Evolutionary conservation across 2,888 invertebrate species (phyloP), one percentile per base, ranked within the genome.

Genomic region (Omphaloscelis lunosa): DNA sequence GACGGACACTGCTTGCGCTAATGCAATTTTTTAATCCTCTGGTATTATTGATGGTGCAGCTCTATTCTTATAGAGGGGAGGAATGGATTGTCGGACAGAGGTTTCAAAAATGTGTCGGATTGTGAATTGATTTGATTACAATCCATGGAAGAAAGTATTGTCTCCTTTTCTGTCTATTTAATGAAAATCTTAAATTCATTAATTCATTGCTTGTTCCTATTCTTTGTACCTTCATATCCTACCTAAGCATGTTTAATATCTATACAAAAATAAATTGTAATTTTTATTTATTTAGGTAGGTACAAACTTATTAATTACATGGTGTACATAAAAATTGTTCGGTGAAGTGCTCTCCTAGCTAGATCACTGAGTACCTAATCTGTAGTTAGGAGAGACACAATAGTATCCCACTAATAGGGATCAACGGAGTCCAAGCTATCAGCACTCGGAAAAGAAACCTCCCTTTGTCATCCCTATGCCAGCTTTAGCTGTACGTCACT

Each of bases 11-110:
- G 59, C 67, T 65, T 11, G 59, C 45, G 34, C 53, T 77, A 74
- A 74, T 85, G 74, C 58, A 77, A 56, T 77, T 85, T 77, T 82
- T 63, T 71, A 85, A 77, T 66, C 63, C 48, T 63, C 67, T 65
- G 9, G 48, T 9, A 41, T 81, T 73, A 66, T 80, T 51, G 67
- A 75, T 69, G 34, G 56, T 61, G 34, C 39, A 34, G 27, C 15
- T 51, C 20, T 58, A 29, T 71, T 67, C 8, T 20, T 62, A 23
- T 12, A 62, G 8, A 41, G 27, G 23, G 39, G 23, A 61, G 65
- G 34, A 69, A 72, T 83, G 56, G 53, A 69, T 58, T 51, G 27
- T 66, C 29, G 39, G n/a, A 9, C 17, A 34, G 2, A 27, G 6
- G 29, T 70, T 80, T 61, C 29, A 5, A 59, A 17, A 75, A 41